Conservation (phyloP, 2,888 invertebrate species). For the Molorchus minor region DNA sequence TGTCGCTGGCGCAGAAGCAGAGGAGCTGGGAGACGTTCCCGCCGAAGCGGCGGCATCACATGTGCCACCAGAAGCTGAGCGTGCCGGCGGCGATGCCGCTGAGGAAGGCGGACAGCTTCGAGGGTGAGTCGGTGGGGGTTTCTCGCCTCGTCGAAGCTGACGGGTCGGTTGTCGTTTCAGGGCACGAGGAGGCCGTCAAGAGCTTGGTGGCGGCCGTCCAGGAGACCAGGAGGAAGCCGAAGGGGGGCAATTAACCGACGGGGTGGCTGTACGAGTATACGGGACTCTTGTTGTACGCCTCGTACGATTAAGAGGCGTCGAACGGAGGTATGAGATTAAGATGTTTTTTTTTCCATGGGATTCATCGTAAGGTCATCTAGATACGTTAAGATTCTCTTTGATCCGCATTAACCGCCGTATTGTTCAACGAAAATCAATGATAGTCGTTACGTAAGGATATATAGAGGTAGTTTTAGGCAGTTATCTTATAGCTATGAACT, state of each 20-base stretch:
- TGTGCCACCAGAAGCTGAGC: conserved; percentile 54
- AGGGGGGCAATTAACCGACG: conserved; percentile 56
- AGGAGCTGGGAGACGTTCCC: conserved; percentile 73
- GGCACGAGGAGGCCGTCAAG: conserved; percentile 74
- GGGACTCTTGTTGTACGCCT: conserved; percentile 41
- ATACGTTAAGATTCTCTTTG: too few relatives aligned
- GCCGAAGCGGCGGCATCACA: conserved; percentile 62
- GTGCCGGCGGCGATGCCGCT: conserved; percentile 56
- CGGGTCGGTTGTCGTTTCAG: conserved; percentile 49
- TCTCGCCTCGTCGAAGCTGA: too few relatives aligned
- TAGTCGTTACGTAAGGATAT: too few relatives aligned
- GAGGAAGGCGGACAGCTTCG: conserved; percentile 73
- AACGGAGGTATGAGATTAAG: not conserved
- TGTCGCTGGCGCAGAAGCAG: conserved; percentile 67
- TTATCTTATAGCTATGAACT: too few relatives aligned
- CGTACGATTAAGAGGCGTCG: conserved; percentile 27
- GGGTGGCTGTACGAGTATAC: conserved; percentile 32
- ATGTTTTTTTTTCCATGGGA: not conserved
- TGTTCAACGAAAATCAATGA: too few relatives aligned
- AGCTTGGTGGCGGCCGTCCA: conserved; percentile 74
- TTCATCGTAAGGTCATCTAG: not conserved
- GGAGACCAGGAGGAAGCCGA: conserved; percentile 69
- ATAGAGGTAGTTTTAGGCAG: too few relatives aligned
- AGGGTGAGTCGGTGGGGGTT: too few relatives aligned
- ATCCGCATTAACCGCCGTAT: too few relatives aligned